phyloP scores from a whole-genome alignment of 1,140 invertebrate species.

The Arion vulgaris region DNA sequence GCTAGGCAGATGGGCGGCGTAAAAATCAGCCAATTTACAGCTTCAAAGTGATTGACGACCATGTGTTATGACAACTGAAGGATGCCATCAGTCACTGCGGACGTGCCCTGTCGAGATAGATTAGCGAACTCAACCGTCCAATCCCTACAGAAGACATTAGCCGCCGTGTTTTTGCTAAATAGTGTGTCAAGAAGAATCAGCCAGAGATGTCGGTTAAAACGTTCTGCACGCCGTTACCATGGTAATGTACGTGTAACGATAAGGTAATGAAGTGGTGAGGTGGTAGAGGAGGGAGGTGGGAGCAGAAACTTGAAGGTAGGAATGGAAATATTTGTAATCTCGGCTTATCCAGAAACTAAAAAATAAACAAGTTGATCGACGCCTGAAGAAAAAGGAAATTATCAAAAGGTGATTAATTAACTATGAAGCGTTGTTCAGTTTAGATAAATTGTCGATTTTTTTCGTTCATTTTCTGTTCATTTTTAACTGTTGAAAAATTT shows the following conservation, averaged over 20 bases:
- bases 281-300: neutral
- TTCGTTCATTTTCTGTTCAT: too few species aligned
- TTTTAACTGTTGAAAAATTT: too few species aligned
- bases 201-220: neutral
- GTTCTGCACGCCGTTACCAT: conserved; percentile 13
- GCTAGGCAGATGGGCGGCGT: neutral
- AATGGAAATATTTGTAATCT: too few species aligned
- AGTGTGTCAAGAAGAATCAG: conserved; percentile 11
- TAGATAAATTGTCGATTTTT: too few species aligned
- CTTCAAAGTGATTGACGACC: conserved; percentile 10
- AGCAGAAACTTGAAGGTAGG: too few species aligned
- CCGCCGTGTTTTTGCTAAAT: conserved; percentile 16
- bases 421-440: too few species aligned
- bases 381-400: too few species aligned
- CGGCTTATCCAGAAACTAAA: too few species aligned
- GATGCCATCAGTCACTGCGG: conserved; percentile 11
- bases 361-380: too few species aligned
- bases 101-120: neutral
- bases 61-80: neutral
- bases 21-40: conserved; percentile 15
- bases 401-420: too few species aligned
- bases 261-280: neutral
- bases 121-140: neutral
- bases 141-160: conserved; percentile 11
- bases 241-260: neutral